These are phyloP conservation scores for Zootoca vivipara DNA, from an alignment of 2,113 vertebrate species.

Conservation along the genomic window DNA sequence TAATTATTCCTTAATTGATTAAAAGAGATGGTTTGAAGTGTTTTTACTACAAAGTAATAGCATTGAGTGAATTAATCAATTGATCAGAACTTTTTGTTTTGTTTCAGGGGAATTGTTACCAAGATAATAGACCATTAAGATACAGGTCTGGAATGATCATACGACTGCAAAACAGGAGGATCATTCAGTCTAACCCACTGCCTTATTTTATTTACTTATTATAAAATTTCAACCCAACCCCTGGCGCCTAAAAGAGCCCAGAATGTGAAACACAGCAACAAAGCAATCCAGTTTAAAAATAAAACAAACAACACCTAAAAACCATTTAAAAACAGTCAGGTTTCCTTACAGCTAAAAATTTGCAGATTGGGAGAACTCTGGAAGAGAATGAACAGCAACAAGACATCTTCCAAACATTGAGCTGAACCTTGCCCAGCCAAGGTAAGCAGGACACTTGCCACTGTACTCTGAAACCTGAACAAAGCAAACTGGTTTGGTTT, in stretches of 20 bases:
- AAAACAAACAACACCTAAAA: too few species aligned
- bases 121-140: background rate
- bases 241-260: too few species aligned
- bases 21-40: background rate
- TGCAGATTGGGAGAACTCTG: too few species aligned
- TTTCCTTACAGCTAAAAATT: too few species aligned
- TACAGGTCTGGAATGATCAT: background rate
- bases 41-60: too few species aligned
- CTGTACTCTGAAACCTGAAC: background rate
- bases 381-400: too few species aligned
- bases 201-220: too few species aligned
- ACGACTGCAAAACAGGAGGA: background rate
- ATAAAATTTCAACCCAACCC: too few species aligned
- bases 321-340: too few species aligned
- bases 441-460: background rate
- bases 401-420: too few species aligned
- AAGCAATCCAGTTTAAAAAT: too few species aligned
- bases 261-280: too few species aligned
- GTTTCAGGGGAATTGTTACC: background rate
- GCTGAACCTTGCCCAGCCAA: background rate
- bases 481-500: background rate
- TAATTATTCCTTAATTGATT: background rate
- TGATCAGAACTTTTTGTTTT: background rate
- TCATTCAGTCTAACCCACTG: background rate
- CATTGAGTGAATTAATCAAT: background rate